Evolutionary conservation across 2,113 vertebrate genomes (phyloP).

Genomic region (Microtus richardsoni): DNA sequence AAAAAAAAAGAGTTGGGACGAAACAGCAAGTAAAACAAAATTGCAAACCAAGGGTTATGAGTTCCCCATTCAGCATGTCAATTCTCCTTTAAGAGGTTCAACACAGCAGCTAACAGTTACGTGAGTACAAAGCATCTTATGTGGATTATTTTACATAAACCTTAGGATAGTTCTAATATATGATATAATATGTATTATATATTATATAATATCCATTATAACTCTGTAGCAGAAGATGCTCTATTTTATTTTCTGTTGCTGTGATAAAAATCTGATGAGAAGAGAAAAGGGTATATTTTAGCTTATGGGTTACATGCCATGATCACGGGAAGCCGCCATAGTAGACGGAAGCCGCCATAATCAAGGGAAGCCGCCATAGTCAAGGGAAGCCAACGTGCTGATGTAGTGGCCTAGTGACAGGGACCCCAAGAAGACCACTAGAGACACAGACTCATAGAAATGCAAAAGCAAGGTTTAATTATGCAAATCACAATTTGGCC

Average conservation of each 20-base stretch:
- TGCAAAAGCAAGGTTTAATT: too few relatives aligned
- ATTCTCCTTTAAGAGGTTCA: not conserved
- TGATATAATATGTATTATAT: too few relatives aligned
- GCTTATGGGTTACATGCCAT: not conserved
- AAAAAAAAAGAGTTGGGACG: not conserved
- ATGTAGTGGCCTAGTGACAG: too few relatives aligned
- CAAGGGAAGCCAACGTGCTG: too few relatives aligned
- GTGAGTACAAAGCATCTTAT: not conserved
- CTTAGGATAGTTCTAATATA: not conserved
- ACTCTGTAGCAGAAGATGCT: not conserved
- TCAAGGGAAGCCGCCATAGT: too few relatives aligned
- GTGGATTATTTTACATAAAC: not conserved
- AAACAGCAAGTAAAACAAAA: not conserved
- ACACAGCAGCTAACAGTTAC: not conserved
- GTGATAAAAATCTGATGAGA: not conserved
- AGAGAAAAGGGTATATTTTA: not conserved
- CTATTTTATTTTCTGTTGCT: not conserved
- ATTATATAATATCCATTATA: not conserved
- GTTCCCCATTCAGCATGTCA: not conserved
- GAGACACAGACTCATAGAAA: too few relatives aligned
- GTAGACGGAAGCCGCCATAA: rapidly evolving
- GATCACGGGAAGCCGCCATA: not conserved
- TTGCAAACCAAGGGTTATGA: constrained; percentile 2
- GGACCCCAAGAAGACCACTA: too few relatives aligned
- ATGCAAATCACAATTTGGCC: too few relatives aligned